phyloP scores from a whole-genome alignment of 1,140 invertebrate species.

The Micrasema longulum region DNA sequence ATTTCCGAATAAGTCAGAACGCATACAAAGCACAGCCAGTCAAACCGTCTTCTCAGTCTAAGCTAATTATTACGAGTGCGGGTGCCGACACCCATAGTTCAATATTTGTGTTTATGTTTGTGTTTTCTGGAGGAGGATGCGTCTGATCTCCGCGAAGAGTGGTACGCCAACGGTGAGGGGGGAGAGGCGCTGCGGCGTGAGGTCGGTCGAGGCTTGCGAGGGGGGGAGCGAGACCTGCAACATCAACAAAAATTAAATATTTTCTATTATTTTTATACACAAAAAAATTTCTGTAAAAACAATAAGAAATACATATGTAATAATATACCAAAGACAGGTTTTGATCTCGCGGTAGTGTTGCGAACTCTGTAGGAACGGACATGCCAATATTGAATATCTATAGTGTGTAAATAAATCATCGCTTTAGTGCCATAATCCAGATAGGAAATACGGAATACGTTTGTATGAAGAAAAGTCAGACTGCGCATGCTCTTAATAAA shows the following conservation, averaged over 20 bases:
- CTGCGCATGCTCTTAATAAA: too few relatives aligned
- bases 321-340: too few relatives aligned
- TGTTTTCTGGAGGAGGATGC: constrained; percentile 50
- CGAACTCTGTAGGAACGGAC: too few relatives aligned
- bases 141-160: constrained; percentile 35
- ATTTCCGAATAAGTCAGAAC: constrained; percentile 5
- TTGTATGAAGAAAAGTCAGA: too few relatives aligned
- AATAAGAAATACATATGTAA: too few relatives aligned
- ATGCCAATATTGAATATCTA: too few relatives aligned
- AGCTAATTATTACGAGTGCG: not conserved
- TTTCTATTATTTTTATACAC: too few relatives aligned
- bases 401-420: too few relatives aligned
- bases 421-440: too few relatives aligned
- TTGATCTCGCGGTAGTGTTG: too few relatives aligned
- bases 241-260: not conserved
- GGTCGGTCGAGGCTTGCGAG: constrained; percentile 24
- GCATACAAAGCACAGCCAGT: constrained; percentile 10
- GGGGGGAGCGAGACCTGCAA: constrained; percentile 46
- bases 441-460: too few relatives aligned
- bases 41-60: not conserved
- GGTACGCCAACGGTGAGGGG: constrained; percentile 15
- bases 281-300: too few relatives aligned
- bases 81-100: not conserved
- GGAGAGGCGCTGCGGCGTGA: constrained; percentile 17
- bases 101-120: constrained; percentile 54